Evolutionary conservation across 2,797 vertebrate species (phyloP).

Genomic region (Tenualosa thibaudeaui): DNA sequence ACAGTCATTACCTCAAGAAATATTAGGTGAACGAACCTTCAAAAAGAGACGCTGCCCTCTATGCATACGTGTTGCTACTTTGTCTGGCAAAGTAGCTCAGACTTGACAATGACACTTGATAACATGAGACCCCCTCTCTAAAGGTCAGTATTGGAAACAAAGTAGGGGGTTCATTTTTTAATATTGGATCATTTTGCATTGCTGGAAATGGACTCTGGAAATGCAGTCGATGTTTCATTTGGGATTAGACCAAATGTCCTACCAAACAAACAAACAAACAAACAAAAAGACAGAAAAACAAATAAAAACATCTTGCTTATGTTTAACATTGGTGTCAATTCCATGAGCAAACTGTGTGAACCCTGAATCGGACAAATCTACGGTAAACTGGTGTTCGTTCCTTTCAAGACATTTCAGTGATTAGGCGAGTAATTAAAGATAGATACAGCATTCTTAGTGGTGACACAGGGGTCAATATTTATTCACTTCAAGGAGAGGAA

Average conservation of each 20-base stretch:
- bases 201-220: not conserved
- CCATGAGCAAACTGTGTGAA: not conserved
- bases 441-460: conserved; percentile 24
- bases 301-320: not conserved
- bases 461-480: conserved; percentile 36
- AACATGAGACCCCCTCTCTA: not conserved
- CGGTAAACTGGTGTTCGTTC: not conserved
- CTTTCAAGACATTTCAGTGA: not conserved
- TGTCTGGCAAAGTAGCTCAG: not conserved
- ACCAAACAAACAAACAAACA: not conserved
- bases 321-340: not conserved
- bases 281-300: not conserved
- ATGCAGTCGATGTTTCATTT: not conserved
- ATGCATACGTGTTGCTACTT: not conserved
- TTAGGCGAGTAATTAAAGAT: conserved; percentile 33
- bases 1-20: not conserved
- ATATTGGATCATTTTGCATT: not conserved
- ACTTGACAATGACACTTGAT: not conserved
- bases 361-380: not conserved
- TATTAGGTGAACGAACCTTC: not conserved
- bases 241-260: not conserved
- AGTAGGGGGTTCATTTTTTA: not conserved
- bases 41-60: not conserved
- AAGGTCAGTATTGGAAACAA: not conserved
- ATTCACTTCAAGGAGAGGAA: conserved; percentile 31